phyloP scores from a whole-genome alignment of 2,797 vertebrate genomes.

The Vireo griseus region DNA sequence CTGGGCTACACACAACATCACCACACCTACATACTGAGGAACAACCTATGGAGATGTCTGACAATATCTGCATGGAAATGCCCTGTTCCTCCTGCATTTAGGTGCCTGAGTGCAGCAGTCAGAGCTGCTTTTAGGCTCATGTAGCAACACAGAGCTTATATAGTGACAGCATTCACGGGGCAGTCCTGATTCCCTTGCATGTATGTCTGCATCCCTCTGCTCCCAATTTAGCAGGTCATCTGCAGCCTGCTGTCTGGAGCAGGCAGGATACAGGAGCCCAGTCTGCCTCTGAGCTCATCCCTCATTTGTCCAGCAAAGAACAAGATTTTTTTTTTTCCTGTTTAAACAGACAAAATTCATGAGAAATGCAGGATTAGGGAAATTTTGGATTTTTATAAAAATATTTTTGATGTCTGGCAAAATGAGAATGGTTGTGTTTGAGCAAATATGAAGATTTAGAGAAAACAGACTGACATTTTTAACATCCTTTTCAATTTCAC shows the following conservation, averaged over 20 bases:
- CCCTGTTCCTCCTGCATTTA: not conserved
- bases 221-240: not conserved
- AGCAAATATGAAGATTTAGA: not conserved
- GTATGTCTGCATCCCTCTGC: not conserved
- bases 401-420: not conserved
- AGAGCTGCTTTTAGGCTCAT: not conserved
- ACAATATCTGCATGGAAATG: not conserved
- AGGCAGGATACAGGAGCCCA: not conserved
- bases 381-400: not conserved
- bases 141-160: fast-evolving
- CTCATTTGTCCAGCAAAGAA: not conserved
- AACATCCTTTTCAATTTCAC: not conserved
- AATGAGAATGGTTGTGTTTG: not conserved
- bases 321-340: not conserved
- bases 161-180: fast-evolving
- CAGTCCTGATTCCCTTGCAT: not conserved
- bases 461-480: not conserved
- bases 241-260: not conserved
- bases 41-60: not conserved
- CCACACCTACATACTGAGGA: not conserved
- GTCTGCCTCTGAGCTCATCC: not conserved
- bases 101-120: not conserved
- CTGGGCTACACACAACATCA: not conserved
- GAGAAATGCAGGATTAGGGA: not conserved
- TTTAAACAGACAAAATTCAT: not conserved